Evolutionary conservation across 2,888 invertebrate species (phyloP), one percentile per base, ranked within the genome.

Genomic region (Antheraea yamamai): DNA sequence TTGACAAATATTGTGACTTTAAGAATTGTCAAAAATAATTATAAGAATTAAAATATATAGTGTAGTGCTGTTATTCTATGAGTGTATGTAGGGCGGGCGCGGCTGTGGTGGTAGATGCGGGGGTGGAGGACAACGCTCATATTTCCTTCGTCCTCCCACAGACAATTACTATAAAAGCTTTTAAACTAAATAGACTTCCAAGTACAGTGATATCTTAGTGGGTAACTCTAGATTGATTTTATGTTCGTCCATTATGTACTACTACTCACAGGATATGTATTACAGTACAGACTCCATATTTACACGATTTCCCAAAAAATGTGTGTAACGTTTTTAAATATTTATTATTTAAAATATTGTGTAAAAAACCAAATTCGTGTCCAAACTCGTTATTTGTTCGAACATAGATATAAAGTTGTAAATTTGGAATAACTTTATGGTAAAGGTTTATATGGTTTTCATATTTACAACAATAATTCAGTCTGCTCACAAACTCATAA

Each of bases 111-210:
- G 52, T 35, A 52, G 10, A 14, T 12, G 0, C 47, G 23, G 7
- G 10, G 7, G 4, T 10, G 23, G 47, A 52, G 8, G 61, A 0
- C 68, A 18, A 20, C 68, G 4, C 20, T 8, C 52, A 52, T 26
- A 55, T 71, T 39, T 58, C 6, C 23, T 10, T 16, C 55, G 0
- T 58, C 35, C 70, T 35, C 47, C 70, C 51, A 30, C 55, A 23
- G 58, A 72, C 74, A 74, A 74, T 74, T 71, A 75, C 72, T 51
- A 55, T 75, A 72, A 75, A 75, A 75, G 74, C 72, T 75, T 75
- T 75, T 72, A 72, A 70, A 39, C 39, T 70, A 70, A 70, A 70
- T 70, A 70, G n/a, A 70, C n/a, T 10, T 70, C 70, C 39, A 2
- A 58, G n/a, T 58, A 61, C 23, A 61, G 10, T 23, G 61, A 61